phyloP scores from a whole-genome alignment of 23 tunicate genomes.

The Styela plicata region DNA sequence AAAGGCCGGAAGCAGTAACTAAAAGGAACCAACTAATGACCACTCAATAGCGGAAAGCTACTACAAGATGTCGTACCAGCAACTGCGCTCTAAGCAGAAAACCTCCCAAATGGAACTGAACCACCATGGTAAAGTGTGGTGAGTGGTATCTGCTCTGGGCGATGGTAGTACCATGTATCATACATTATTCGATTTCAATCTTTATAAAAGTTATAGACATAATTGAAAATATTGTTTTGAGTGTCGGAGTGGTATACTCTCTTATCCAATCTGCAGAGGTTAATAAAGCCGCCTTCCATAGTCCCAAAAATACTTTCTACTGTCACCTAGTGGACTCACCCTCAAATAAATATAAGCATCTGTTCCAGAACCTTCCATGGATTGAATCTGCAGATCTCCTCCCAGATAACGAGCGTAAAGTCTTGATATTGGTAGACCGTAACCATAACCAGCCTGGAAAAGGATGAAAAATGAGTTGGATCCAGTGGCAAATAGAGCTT shows the following conservation, averaged over 20 bases:
- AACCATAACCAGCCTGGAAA: constrained; percentile 96
- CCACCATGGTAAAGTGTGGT: too few species aligned
- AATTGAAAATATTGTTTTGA: background rate
- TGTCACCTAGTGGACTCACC: constrained; percentile 32
- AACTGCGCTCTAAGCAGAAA: too few species aligned
- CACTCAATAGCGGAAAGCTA: too few species aligned
- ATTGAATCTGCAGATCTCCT: constrained; percentile 90
- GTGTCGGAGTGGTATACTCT: background rate
- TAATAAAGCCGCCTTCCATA: background rate
- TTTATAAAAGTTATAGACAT: too few species aligned
- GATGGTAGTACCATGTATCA: too few species aligned
- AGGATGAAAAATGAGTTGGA: background rate
- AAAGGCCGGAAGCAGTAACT: too few species aligned
- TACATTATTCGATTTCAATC: too few species aligned
- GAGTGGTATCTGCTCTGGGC: too few species aligned
- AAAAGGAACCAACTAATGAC: too few species aligned
- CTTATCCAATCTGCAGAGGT: background rate
- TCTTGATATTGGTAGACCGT: constrained; percentile 94
- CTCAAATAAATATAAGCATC: constrained; percentile 92
- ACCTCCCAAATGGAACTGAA: too few species aligned
- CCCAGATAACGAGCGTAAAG: constrained; percentile 97
- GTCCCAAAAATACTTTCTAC: background rate
- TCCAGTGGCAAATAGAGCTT: too few species aligned
- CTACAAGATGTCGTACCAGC: too few species aligned
- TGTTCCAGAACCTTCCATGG: constrained; percentile 96